Evolutionary conservation across 1,140 invertebrate species (phyloP).

Genomic region (Aphidius gifuensis): DNA sequence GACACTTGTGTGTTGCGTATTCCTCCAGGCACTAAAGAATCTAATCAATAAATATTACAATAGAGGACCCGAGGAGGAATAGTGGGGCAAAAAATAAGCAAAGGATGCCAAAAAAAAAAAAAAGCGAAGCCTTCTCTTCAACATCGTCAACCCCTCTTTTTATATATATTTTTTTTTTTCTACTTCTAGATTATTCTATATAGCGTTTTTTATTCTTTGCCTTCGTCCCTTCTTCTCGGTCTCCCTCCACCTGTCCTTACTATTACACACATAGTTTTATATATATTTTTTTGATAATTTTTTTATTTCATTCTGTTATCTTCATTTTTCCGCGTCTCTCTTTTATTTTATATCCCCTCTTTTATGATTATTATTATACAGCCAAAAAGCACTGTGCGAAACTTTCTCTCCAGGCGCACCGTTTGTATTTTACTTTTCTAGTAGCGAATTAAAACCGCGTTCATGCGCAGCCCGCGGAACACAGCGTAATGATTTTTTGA

Average conservation of each 20-base stretch:
- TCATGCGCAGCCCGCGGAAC: slow-evolving; percentile 57
- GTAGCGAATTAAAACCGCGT: slow-evolving; percentile 59
- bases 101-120: slow-evolving; percentile 27
- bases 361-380: background rate
- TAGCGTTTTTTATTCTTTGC: slow-evolving; percentile 16
- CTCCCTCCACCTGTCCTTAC: slow-evolving; percentile 2
- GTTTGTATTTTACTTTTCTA: slow-evolving; percentile 57
- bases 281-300: background rate
- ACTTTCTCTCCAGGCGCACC: slow-evolving; percentile 31
- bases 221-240: slow-evolving; percentile 11
- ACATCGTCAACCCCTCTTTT: slow-evolving; percentile 28
- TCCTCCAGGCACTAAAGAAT: slow-evolving; percentile 41
- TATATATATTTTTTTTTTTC: slow-evolving; percentile 35
- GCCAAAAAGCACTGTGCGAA: slow-evolving; percentile 16
- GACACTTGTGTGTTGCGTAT: slow-evolving; percentile 4
- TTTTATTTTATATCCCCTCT: slow-evolving; percentile 22
- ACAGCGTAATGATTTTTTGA: slow-evolving; percentile 59
- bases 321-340: slow-evolving; percentile 21
- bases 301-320: no score
- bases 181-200: slow-evolving; percentile 8
- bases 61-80: slow-evolving; percentile 40
- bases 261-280: background rate
- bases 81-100: slow-evolving; percentile 30
- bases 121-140: slow-evolving; percentile 27
- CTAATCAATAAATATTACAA: slow-evolving; percentile 59